phyloP scores from a whole-genome alignment of 1,140 invertebrate species.

The Cherax quadricarinatus region DNA sequence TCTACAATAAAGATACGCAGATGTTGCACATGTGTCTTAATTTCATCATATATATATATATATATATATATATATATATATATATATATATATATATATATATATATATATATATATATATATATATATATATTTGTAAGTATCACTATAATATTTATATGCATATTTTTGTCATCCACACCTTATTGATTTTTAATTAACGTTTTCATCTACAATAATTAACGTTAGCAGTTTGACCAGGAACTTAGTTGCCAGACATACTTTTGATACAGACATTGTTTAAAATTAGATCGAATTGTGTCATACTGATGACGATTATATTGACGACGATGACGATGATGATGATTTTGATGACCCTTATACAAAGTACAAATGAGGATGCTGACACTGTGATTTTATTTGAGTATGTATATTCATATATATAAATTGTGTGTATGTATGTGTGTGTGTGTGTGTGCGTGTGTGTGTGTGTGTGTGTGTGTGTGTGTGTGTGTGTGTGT shows the following conservation, averaged over 20 bases:
- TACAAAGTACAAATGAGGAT: background rate
- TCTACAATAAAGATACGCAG: too few species aligned
- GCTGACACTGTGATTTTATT: background rate
- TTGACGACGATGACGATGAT: background rate
- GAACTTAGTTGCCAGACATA: background rate
- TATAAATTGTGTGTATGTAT: too few species aligned
- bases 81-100: too few species aligned
- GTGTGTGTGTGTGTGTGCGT: too few species aligned
- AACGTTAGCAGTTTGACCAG: background rate
- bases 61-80: too few species aligned
- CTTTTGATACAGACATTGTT: constrained; percentile 4
- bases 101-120: too few species aligned
- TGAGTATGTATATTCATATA: background rate
- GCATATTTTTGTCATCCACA: background rate
- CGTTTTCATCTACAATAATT: background rate
- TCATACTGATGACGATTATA: background rate
- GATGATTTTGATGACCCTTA: background rate
- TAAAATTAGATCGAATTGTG: background rate
- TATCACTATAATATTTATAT: background rate
- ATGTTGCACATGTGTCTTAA: too few species aligned
- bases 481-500: too few species aligned
- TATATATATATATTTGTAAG: too few species aligned
- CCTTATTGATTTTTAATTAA: background rate
- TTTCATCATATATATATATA: too few species aligned
- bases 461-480: too few species aligned